A percentile compares a stretch with the other conserved stretches of the same genome.
Conservation (phyloP, 2,888 invertebrate species). For the Liodrosophila aerea region DNA sequence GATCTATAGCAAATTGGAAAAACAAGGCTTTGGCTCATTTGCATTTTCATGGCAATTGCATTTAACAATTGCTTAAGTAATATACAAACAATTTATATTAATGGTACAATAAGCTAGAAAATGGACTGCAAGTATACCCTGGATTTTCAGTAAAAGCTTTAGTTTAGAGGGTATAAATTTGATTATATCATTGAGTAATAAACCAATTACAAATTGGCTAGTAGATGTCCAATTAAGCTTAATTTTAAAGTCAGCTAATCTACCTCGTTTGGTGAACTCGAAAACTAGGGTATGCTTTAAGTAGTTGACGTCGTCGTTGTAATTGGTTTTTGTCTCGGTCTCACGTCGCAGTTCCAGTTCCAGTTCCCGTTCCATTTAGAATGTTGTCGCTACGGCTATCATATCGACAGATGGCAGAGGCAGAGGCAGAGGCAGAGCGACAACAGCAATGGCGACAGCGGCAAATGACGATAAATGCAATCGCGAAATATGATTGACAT, state of each 20-base stretch:
- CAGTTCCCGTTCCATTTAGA: constrained; percentile 24
- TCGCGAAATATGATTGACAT: constrained; percentile 64
- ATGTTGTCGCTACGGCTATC: constrained; percentile 45
- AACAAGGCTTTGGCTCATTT: constrained; percentile 28
- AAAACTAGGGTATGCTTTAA: constrained; percentile 11
- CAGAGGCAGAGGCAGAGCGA: too few species aligned
- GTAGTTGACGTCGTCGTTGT: constrained; percentile 37
- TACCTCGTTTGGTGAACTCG: not conserved
- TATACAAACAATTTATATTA: constrained; percentile 12
- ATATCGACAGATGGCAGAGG: constrained; percentile 38
- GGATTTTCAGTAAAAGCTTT: too few species aligned
- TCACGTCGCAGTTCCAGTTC: not conserved
- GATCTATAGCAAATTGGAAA: constrained; percentile 12
- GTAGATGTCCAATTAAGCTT: too few species aligned
- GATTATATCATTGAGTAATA: too few species aligned
- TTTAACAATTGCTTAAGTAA: constrained; percentile 56
- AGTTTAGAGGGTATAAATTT: too few species aligned
- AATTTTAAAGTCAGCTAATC: not conserved
- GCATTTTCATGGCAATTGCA: constrained; percentile 41
- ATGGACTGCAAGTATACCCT: too few species aligned
- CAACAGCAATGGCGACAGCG: constrained; percentile 32
- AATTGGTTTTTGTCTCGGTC: constrained; percentile 47
- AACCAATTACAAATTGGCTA: too few species aligned
- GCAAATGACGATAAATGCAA: constrained; percentile 52
- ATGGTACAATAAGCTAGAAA: too few species aligned